phyloP scores from a whole-genome alignment of 2,113 vertebrate species.

The Anseranas semipalmata region DNA sequence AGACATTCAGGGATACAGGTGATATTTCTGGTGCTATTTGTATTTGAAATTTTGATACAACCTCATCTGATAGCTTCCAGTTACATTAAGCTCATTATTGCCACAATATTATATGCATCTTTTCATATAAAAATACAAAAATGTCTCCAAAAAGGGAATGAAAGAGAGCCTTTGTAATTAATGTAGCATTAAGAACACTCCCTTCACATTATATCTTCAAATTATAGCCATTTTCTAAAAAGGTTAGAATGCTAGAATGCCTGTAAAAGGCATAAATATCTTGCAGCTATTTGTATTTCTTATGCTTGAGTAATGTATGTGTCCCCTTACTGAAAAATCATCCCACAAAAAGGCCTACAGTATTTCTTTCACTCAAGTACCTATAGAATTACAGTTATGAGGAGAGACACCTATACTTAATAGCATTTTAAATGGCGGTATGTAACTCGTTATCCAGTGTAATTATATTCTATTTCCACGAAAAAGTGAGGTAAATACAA shows the following conservation, averaged over 20 bases:
- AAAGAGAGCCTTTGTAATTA: slow-evolving; percentile 63
- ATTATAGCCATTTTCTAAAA: slow-evolving; percentile 73
- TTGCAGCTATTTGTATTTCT: slow-evolving; percentile 60
- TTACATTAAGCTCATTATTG: slow-evolving; percentile 76
- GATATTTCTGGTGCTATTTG: slow-evolving; percentile 50
- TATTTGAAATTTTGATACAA: slow-evolving; percentile 69
- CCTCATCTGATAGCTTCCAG: slow-evolving; percentile 72
- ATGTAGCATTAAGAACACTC: slow-evolving; percentile 71
- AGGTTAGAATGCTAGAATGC: slow-evolving; percentile 62
- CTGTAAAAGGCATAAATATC: slow-evolving; percentile 46
- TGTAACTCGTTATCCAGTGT: not conserved
- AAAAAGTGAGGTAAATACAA: not conserved
- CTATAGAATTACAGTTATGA: not conserved
- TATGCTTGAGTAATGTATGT: slow-evolving; percentile 13
- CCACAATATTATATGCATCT: slow-evolving; percentile 73
- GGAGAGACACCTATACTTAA: not conserved
- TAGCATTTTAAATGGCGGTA: not conserved
- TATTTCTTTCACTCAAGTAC: slow-evolving; percentile 45
- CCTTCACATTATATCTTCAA: slow-evolving; percentile 57
- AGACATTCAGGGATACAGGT: slow-evolving; percentile 12
- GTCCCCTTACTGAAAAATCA: slow-evolving; percentile 45
- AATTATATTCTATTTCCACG: not conserved
- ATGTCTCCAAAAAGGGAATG: slow-evolving; percentile 64
- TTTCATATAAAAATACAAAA: slow-evolving; percentile 71
- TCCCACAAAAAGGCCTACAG: not conserved